Percentiles rank a stretch among this genome's conserved stretches.
These are phyloP conservation scores for Myrmecophaga tridactyla DNA, from an alignment of 2,113 vertebrate species.

Conservation along the genomic window DNA sequence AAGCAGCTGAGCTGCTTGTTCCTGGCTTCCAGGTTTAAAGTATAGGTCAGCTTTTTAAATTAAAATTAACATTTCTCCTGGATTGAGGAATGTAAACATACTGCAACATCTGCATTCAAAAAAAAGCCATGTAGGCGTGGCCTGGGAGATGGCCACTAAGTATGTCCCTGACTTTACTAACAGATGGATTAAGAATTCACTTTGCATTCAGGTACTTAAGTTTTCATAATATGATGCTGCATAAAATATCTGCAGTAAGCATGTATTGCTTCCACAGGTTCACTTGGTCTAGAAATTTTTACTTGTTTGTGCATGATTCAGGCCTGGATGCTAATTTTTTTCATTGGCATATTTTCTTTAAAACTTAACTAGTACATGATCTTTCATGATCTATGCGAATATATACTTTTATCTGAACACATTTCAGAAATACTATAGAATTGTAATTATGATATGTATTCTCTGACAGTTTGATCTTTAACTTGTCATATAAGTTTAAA, in stretches of 20 bases:
- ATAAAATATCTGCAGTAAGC: neutral
- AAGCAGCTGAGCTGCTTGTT: too few species aligned
- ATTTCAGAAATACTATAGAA: neutral
- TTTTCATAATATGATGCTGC: neutral
- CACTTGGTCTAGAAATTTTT: neutral
- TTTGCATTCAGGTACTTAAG: neutral
- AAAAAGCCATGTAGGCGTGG: too few species aligned
- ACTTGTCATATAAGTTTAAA: neutral
- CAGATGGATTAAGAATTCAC: neutral
- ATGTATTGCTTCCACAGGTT: neutral
- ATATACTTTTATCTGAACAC: neutral
- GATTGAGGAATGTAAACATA: too few species aligned
- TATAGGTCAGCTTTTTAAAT: too few species aligned
- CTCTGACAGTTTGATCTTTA: neutral
- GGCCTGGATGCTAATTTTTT: neutral
- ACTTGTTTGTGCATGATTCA: neutral
- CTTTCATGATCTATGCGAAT: neutral
- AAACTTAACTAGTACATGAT: neutral
- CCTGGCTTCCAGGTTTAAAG: too few species aligned
- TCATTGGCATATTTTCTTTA: neutral
- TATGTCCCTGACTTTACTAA: too few species aligned
- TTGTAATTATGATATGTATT: neutral
- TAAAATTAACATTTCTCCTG: too few species aligned
- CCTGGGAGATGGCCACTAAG: too few species aligned
- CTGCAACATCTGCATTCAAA: too few species aligned